Base-by-base conservation (phyloP, 2,113 vertebrate species). In the Sigmodon hispidus region DNA sequence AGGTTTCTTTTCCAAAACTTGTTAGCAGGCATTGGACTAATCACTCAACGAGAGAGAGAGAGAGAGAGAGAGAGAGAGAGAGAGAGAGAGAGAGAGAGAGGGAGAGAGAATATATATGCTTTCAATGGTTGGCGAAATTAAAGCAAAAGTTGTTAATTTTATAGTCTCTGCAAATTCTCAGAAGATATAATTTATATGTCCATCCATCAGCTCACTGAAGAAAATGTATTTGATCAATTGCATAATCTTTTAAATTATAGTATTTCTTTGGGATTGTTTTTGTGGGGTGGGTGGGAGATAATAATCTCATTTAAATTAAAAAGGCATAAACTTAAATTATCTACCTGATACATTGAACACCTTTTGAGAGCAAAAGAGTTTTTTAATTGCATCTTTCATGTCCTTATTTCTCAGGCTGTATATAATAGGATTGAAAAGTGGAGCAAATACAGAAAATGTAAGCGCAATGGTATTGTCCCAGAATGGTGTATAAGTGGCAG, bases 401-500 rank as follows among this genome's bases (percentile, higher is more conserved):
- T 97, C 96, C 48, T 97, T 97, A 90, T 98, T 98, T 83, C 97
- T 90, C 52, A 98, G 88, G 65, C 97, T 98, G 36, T 98, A 98
- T 59, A 97, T 97, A 15, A 98, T 90, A 29, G 94, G 97, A 26
- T 98, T 98, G 40, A 98, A 95, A 87, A 97, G 83, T 13, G 97
- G 96, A 85, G 96, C 95, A 65, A 98, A 67, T 31, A 97, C 94
- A 0, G 97, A 89, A 43, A 98, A 98, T 87, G 98, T 96, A 2
- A 98, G 80, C 19, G 96, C 97, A 83, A 97, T 86, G 13, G 88
- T 36, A n/a, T 79, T 96, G n/a, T 97, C 97, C 29, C 97, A 96
- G 87, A 91, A 73, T 21, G 95, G 93, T 59, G 97, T 97, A 17
- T 97, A 98, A 73, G 95, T 93, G 52, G 96, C 91, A 3, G 91